Evolutionary conservation across 2,113 vertebrate genomes (phyloP), one percentile per base, ranked within the genome.

Genomic region (Eudorcas thomsonii): DNA sequence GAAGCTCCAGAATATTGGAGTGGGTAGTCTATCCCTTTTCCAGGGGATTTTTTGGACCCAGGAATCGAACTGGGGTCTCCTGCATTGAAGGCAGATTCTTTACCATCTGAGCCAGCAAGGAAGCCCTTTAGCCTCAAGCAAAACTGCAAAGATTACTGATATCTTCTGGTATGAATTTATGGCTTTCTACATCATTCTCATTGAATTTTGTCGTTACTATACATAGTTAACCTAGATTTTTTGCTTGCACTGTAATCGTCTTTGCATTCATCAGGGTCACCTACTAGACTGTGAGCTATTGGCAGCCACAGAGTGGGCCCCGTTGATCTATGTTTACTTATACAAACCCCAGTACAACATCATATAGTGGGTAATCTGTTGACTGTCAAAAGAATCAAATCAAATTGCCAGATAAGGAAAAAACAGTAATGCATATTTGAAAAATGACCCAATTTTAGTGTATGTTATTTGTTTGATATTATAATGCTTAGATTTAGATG

Each of bases 391-490:
- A 3, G 19, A 88, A 94, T 77, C n/a, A 86, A 89, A 94, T 86
- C 54, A 96, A 91, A 88, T 90, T 74, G 23, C 43, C 36, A 77
- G 36, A 82, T 64, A 93, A 93, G 48, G 13, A 93, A 59, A 59
- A 96, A 92, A 85, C 19, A 80, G 36, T 19, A 89, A 60, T 33
- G 59, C 3, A 15, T 50, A 80, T 87, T 43, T 91, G 71, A 97
- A 93, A 97, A 94, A 93, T 87, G 60, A 85, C 71, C 26, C 89
- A 71, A 91, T 90, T 96, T 96, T 88, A 83, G 30, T 83, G 15
- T n/a, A 33, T 54, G 14, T 54, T 39, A 93, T 93, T 93, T 97
- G 48, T 91, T 62, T 62, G 54, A 78, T 90, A 36, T 39, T 67
- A 59, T 36, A 97, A 93, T 64, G 39, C 45, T 14, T 92, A 92